phyloP scores from a whole-genome alignment of 64 coral and sea anemone species.

The Porites australiensis region DNA sequence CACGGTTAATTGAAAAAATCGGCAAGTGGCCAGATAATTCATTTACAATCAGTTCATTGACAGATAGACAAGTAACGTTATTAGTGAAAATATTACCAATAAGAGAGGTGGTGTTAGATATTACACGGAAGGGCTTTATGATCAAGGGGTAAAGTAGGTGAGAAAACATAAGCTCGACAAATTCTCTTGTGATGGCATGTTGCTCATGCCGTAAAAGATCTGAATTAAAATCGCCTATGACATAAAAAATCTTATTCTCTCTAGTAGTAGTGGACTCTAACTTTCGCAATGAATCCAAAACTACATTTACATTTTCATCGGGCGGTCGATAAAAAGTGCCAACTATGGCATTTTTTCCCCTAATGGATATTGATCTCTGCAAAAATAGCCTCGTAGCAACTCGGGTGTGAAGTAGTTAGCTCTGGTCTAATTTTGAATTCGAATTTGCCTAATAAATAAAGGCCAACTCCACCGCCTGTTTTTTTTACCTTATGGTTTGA shows the following conservation, averaged over 20 bases:
- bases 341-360: conserved; percentile 32
- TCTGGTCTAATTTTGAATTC: conserved; percentile 10
- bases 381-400: conserved; percentile 4
- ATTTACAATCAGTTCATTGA: too few relatives aligned
- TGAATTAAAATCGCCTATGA: neutral
- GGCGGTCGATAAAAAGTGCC: conserved; percentile 39
- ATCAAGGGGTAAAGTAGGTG: neutral
- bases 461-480: conserved; percentile 16
- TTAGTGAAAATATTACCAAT: too few relatives aligned
- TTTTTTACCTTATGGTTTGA: neutral
- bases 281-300: neutral
- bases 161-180: conserved; percentile 24
- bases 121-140: conserved; percentile 41
- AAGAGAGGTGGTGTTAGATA: neutral
- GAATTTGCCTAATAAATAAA: neutral
- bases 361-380: neutral
- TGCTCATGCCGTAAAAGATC: neutral
- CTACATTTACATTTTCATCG: neutral
- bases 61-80: too few relatives aligned
- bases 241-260: too few relatives aligned
- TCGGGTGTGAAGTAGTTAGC: neutral
- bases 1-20: too few relatives aligned
- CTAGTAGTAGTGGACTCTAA: too few relatives aligned
- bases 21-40: too few relatives aligned
- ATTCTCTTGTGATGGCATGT: neutral